Evolutionary conservation across 2,797 vertebrate species (phyloP).

Genomic region (Sternarchorhynchus goeldii): DNA sequence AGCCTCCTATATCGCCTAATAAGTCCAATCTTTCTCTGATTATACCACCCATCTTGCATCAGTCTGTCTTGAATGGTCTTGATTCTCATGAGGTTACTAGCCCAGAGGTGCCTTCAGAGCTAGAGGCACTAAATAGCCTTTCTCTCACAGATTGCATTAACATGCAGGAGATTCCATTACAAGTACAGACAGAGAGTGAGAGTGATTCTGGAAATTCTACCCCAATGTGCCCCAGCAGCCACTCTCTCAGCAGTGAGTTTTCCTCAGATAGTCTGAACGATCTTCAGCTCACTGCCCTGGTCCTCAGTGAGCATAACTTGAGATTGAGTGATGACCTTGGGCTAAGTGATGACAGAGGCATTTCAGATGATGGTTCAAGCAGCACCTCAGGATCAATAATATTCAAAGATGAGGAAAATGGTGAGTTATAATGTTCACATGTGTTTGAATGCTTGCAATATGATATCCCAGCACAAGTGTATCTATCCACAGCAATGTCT

Average conservation of each 20-base stretch:
- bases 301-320: constrained; percentile 73
- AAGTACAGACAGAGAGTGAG: constrained; percentile 60
- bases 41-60: constrained; percentile 67
- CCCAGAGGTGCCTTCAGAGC: constrained; percentile 6
- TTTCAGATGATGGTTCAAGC: constrained; percentile 63
- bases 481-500: neutral
- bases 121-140: neutral
- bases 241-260: constrained; percentile 69
- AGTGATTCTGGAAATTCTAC: constrained; percentile 71
- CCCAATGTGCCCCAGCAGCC: constrained; percentile 72
- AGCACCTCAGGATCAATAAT: constrained; percentile 60
- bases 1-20: constrained; percentile 80
- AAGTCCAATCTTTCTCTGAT: constrained; percentile 80
- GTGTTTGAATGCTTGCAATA: neutral
- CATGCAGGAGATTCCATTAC: constrained; percentile 29
- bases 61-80: constrained; percentile 65
- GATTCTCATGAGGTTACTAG: constrained; percentile 61
- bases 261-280: constrained; percentile 71
- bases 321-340: constrained; percentile 59
- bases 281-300: constrained; percentile 68
- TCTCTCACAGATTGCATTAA: constrained; percentile 11
- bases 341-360: constrained; percentile 62
- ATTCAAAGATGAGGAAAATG: constrained; percentile 70
- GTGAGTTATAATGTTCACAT: constrained; percentile 40
- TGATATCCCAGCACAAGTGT: neutral